Evolutionary conservation across 2,797 vertebrate species (phyloP), one percentile per base, ranked within the genome.

Genomic region (Kryptolebias ocellatus): DNA sequence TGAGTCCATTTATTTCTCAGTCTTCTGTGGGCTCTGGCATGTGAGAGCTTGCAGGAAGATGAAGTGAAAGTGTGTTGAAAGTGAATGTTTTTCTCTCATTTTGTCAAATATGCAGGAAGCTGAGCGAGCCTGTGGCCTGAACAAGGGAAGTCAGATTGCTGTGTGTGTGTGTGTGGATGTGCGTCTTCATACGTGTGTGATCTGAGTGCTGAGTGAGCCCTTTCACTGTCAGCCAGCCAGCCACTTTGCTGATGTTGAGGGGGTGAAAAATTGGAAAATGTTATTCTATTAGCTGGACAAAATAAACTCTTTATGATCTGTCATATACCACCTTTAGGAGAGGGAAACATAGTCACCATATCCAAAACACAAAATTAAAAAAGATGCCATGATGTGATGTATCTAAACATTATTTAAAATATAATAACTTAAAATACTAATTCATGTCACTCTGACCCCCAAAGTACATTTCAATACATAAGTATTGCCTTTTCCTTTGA

Each of bases 51-150:
- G 66, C 68, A 86, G 88, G 86, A 92, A 92, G 79, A 55, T 24
- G 90, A 94, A 94, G 92, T 93, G 93, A 93, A 93, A 93, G 90
- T 91, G 83, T 87, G 88, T 90, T 84, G 91, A 94, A 94, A 93
- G 93, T 93, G 90, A 93, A 91, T 86, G 82, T 86, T 88, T 88
- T 85, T 83, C 72, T 56, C 76, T 78, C 16, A n/a, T 84, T 86
- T 76, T 80, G 61, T 85, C 82, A 88, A 74, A 85, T 78, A 73
- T 61, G 80, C 78, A 87, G 90, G 90, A 93, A 93, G 80, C 83
- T 55, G 58, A 76, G 61, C 78, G 76, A 75, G 84, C 79, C 84
- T 80, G 87, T 70, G 84, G 89, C 87, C 67, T 78, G 56, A 78
- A 75, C 76, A 80, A 85, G 90, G 90, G 93, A 93, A 93, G 87